Conservation (phyloP, 2,888 invertebrate genomes). For the Orchesella flavescens region DNA sequence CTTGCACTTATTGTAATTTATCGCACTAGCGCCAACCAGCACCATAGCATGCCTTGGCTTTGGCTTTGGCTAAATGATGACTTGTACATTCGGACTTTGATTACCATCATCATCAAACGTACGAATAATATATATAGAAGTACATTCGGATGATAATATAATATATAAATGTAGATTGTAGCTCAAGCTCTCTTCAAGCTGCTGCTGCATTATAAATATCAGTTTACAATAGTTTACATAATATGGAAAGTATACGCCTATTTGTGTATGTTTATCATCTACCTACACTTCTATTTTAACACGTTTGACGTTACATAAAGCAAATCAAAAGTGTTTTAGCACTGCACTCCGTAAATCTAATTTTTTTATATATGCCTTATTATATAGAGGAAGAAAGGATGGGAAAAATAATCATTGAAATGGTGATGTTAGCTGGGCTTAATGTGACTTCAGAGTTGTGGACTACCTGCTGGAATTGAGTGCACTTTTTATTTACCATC, state of each 20-base stretch:
- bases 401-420: constrained; percentile 45
- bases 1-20: constrained; percentile 62
- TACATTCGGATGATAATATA: not conserved
- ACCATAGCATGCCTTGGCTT: constrained; percentile 45
- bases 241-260: not conserved
- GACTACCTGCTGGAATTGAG: constrained; percentile 52
- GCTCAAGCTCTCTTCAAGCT: too few relatives aligned
- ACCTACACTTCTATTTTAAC: too few relatives aligned
- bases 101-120: constrained; percentile 51
- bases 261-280: too few relatives aligned
- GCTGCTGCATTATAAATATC: not conserved
- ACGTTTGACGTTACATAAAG: not conserved
- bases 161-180: too few relatives aligned
- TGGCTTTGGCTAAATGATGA: constrained; percentile 54
- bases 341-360: not conserved
- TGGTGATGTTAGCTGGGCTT: constrained; percentile 45
- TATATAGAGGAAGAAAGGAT: constrained; percentile 2
- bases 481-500: not conserved
- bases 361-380: not conserved
- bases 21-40: constrained; percentile 51
- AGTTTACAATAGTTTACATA: not conserved
- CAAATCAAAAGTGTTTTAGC: constrained; percentile 21
- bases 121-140: too few relatives aligned
- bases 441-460: constrained; percentile 47
- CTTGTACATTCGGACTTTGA: constrained; percentile 61